Evolutionary conservation across 2,113 vertebrate species (phyloP), one percentile per base, ranked within the genome.

Genomic region (Cebus imitator): DNA sequence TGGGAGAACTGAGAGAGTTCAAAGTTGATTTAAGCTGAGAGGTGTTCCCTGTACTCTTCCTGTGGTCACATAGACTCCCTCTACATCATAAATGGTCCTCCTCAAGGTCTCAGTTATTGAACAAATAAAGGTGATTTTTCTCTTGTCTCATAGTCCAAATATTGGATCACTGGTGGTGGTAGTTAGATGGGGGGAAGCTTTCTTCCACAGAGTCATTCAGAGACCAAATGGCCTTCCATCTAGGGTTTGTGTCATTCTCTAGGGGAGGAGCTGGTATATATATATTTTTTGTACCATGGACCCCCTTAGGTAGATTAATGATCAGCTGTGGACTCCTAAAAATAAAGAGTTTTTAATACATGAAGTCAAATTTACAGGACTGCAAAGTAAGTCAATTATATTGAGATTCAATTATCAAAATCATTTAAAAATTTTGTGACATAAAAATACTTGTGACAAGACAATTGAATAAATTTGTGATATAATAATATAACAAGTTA

Each of bases 381-480:
- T 92, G 32, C 13, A 90, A 87, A 86, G 84, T 57, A 57, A 89
- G 72, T 5, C 11, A 58, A n/a, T 50, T 87, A 37, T 35, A 55
- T 14, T 96, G 50, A 72, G 66, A 72, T 75, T 90, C 16, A 81
- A 92, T 21, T 90, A 90, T 97, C 30, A 82, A 96, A 89, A 45
- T 64, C 55, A 57, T 82, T 68, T 27, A 35, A 72, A 45, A 10
- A 13, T 76, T 52, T 70, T 93, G 23, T 85, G 52, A 73, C 58
- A 30, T 57, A 81, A 57, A 75, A 57, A 17, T 25, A n/a, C 48
- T 27, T 87, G 50, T 88, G 30, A 66, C 90, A 91, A 95, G 88
- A 45, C 17, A 80, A 57, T 43, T 35, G 16, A 96, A 75, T 72
- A 95, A 7, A 89, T 40, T 90, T 75, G 35, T 64, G 76, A 72